Percentiles rank a stretch among this genome's conserved stretches.
Conservation (phyloP, 2,113 vertebrate species). For the Microcebus murinus region DNA sequence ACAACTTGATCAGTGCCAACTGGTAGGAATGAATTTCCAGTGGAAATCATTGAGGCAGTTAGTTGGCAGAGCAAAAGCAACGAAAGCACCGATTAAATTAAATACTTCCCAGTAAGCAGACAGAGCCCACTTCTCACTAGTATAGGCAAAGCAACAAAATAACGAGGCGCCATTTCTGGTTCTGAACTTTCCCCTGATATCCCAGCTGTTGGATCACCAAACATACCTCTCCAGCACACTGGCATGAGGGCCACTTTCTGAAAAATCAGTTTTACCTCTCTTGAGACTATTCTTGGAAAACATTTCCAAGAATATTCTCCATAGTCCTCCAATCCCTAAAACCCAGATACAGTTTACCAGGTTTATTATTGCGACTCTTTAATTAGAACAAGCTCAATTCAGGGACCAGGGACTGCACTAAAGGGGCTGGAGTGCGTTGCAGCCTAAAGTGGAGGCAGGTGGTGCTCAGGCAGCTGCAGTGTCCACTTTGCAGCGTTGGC, state of each 20-base stretch:
- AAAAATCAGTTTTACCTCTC: not conserved
- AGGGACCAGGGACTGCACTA: not conserved
- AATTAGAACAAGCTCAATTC: not conserved
- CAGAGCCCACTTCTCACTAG: not conserved
- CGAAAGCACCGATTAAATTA: not conserved
- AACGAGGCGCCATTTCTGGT: not conserved
- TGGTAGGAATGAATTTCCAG: constrained; percentile 23
- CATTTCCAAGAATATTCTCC: not conserved
- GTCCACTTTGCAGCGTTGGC: accelerated
- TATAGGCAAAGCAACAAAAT: not conserved
- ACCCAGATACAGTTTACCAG: not conserved
- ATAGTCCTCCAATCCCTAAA: not conserved
- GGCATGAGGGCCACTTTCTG: not conserved
- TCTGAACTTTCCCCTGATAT: not conserved
- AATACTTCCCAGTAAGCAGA: not conserved
- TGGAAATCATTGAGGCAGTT: not conserved
- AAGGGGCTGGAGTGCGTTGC: not conserved
- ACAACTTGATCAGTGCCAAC: constrained; percentile 34
- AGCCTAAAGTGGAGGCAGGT: not conserved
- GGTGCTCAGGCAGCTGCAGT: no score
- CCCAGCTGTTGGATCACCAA: not conserved
- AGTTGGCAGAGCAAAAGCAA: not conserved
- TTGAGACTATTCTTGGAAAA: not conserved
- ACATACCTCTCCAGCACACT: not conserved
- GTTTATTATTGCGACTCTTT: not conserved